phyloP scores from a whole-genome alignment of 2,113 vertebrate genomes.

The Crotophaga sulcirostris region DNA sequence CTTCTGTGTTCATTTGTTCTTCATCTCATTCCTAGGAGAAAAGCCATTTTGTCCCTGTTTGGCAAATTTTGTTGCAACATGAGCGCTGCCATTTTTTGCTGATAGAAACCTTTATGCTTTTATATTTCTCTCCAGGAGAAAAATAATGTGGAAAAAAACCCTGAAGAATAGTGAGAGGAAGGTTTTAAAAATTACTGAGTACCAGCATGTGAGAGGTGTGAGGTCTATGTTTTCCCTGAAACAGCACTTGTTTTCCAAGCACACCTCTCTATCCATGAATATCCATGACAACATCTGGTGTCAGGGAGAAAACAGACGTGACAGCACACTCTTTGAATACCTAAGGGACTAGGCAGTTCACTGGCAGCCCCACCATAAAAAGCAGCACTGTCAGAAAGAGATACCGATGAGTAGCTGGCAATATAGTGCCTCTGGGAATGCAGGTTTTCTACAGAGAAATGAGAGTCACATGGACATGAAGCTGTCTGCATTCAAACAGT shows the following conservation, averaged over 20 bases:
- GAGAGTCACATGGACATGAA: not conserved
- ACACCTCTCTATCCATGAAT: not conserved
- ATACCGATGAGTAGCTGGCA: not conserved
- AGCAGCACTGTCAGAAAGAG: not conserved
- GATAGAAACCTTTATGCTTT: not conserved
- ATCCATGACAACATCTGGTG: slow-evolving; percentile 18
- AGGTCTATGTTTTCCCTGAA: not conserved
- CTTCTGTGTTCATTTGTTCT: not conserved
- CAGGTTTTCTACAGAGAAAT: not conserved
- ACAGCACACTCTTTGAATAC: not conserved
- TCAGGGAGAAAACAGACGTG: not conserved
- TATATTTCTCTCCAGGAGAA: not conserved
- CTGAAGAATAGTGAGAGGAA: not conserved
- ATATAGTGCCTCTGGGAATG: not conserved
- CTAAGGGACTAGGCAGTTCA: not conserved
- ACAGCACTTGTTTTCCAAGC: not conserved
- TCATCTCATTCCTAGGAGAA: not conserved
- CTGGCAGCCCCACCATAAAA: not conserved
- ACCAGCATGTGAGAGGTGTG: not conserved
- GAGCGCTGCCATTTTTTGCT: not conserved
- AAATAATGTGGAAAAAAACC: not conserved
- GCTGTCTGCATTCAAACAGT: not conserved
- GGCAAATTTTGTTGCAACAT: not conserved
- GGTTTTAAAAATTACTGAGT: not conserved
- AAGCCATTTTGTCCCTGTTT: not conserved